Evolutionary conservation across 1,140 invertebrate genomes (phyloP).

Genomic region (Dendrolimus kikuchii): DNA sequence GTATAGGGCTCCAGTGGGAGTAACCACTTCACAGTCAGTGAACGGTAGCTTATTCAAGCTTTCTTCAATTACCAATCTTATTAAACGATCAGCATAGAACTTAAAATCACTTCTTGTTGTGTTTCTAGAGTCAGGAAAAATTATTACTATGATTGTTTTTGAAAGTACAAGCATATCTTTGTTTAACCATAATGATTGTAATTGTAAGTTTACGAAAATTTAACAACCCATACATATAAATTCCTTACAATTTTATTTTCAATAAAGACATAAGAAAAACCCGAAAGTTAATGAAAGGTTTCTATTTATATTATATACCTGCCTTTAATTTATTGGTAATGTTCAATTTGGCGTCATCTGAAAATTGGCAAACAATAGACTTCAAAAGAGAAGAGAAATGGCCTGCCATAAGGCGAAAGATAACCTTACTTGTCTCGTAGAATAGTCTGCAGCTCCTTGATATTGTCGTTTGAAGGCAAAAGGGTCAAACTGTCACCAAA

Average conservation of each 20-base stretch:
- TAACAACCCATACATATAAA: too few species aligned
- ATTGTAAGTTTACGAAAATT: too few species aligned
- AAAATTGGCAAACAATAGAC: too few species aligned
- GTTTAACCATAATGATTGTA: too few species aligned
- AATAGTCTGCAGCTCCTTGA: constrained; percentile 95
- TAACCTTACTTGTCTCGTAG: constrained; percentile 87
- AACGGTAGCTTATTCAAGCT: constrained; percentile 98
- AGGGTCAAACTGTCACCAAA: constrained; percentile 88
- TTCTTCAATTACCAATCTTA: constrained; percentile 97
- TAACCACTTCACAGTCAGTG: constrained; percentile 88
- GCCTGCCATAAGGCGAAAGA: constrained; percentile 2
- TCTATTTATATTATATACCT: not conserved
- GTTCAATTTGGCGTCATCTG: too few species aligned
- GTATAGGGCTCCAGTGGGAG: constrained; percentile 93
- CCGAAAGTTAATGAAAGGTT: not conserved
- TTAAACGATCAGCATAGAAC: constrained; percentile 97
- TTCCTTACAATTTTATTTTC: too few species aligned
- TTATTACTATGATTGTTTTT: constrained; percentile 1
- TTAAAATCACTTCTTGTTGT: constrained; percentile 97
- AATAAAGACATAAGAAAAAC: too few species aligned
- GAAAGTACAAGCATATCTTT: too few species aligned
- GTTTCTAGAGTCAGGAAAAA: constrained; percentile 77
- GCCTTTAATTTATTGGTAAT: too few species aligned
- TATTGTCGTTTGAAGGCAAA: constrained; percentile 88
- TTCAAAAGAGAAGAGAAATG: too few species aligned